phyloP scores from a whole-genome alignment of 1,140 invertebrate genomes.

The Dysdera silvatica region DNA sequence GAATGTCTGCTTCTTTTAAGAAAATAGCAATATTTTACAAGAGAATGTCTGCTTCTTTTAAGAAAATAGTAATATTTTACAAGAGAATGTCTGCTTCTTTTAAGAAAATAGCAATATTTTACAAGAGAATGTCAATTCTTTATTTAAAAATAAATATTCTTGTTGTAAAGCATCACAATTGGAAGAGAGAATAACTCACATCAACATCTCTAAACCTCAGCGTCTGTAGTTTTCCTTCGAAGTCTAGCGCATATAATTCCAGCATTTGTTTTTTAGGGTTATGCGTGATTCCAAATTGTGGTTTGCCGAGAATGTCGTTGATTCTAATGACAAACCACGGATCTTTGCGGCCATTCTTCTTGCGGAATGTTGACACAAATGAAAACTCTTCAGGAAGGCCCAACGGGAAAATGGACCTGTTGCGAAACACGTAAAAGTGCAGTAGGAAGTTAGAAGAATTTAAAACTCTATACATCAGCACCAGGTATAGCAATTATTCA shows the following conservation, averaged over 20 bases:
- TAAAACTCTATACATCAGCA: too few species aligned
- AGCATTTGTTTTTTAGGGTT: conserved; percentile 55
- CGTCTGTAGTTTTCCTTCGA: conserved; percentile 53
- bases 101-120: too few species aligned
- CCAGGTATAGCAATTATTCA: too few species aligned
- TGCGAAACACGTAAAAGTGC: conserved; percentile 24
- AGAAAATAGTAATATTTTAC: too few species aligned
- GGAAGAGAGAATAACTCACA: conserved; percentile 40
- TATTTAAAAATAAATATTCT: too few species aligned
- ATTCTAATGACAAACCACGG: conserved; percentile 65
- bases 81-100: too few species aligned
- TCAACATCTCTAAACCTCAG: conserved; percentile 51
- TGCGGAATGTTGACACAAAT: conserved; percentile 58
- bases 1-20: too few species aligned
- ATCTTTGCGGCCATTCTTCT: conserved; percentile 51
- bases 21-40: too few species aligned
- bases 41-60: too few species aligned
- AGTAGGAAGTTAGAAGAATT: neutral
- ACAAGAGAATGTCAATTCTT: too few species aligned
- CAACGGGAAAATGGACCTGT: conserved; percentile 57
- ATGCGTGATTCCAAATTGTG: conserved; percentile 60
- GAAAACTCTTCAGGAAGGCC: conserved; percentile 65
- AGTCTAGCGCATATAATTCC: conserved; percentile 55
- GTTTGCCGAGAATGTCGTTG: conserved; percentile 50
- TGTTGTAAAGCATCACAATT: too few species aligned